phyloP scores from a whole-genome alignment of 2,888 invertebrate genomes.

The Mythimna albipuncta region DNA sequence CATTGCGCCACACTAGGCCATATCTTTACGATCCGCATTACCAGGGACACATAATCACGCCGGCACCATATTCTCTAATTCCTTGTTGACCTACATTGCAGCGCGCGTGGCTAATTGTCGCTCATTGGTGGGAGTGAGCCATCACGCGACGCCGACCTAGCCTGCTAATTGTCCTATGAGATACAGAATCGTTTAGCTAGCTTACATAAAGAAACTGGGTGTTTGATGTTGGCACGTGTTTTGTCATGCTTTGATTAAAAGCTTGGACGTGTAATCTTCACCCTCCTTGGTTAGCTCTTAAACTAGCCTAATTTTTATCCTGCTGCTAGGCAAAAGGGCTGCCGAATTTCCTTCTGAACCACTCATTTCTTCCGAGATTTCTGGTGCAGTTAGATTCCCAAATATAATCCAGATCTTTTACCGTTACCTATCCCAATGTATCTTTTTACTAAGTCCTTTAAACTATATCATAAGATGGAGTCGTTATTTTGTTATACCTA shows the following conservation, averaged over 20 bases:
- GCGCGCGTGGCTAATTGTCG: conserved; percentile 78
- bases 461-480: too few relatives aligned
- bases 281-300: background rate
- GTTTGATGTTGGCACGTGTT: conserved; percentile 28
- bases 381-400: background rate
- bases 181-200: conserved; percentile 54
- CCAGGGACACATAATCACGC: conserved; percentile 51
- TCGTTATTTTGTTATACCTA: too few relatives aligned
- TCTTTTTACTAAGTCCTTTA: too few relatives aligned
- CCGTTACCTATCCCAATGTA: background rate
- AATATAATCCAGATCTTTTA: background rate
- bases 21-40: conserved; percentile 38
- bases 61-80: conserved; percentile 70
- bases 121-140: conserved; percentile 74
- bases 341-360: background rate
- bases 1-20: conserved; percentile 7
- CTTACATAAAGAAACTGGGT: conserved; percentile 46
- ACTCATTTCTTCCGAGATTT: background rate
- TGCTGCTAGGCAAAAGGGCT: too few relatives aligned
- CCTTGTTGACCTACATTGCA: conserved; percentile 79
- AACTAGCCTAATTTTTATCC: background rate
- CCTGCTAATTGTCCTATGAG: conserved; percentile 73
- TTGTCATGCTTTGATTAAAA: conserved; percentile 1
- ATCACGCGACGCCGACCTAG: conserved; percentile 78
- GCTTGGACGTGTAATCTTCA: background rate